Conservation (phyloP, 2,113 vertebrate species). For the Larimichthys crocea region DNA sequence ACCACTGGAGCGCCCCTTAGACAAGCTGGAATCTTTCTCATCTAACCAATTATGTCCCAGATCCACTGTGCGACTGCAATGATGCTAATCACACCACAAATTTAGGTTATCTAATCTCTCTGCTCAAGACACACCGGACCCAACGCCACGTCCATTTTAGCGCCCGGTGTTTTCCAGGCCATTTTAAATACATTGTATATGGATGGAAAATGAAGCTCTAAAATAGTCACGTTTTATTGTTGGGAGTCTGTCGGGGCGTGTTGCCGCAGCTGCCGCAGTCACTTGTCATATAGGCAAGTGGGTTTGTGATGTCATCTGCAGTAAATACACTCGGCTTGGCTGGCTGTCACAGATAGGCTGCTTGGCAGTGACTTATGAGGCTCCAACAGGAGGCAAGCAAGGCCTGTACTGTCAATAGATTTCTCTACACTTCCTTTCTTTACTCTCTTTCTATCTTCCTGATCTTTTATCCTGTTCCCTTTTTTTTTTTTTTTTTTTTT, state of each 20-base stretch:
- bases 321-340: slow-evolving; percentile 72
- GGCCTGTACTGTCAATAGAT: slow-evolving; percentile 15
- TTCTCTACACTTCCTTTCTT: slow-evolving; percentile 19
- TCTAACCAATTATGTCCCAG: slow-evolving; percentile 69
- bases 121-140: background rate
- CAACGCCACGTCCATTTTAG: slow-evolving; percentile 31
- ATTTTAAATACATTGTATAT: slow-evolving; percentile 27
- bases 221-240: slow-evolving; percentile 75
- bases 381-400: slow-evolving; percentile 34
- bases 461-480: slow-evolving; percentile 45
- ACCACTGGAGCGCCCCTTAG: slow-evolving; percentile 37
- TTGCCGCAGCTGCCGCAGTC: slow-evolving; percentile 78
- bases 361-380: slow-evolving; percentile 53
- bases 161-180: slow-evolving; percentile 40
- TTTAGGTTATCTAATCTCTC: slow-evolving; percentile 64
- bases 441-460: background rate
- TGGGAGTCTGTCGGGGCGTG: slow-evolving; percentile 39
- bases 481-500: background rate
- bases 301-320: slow-evolving; percentile 77
- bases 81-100: slow-evolving; percentile 53
- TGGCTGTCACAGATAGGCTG: slow-evolving; percentile 60
- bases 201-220: slow-evolving; percentile 59
- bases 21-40: slow-evolving; percentile 65
- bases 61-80: slow-evolving; percentile 47
- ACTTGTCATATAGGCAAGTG: slow-evolving; percentile 72